Evolutionary conservation across 2,113 vertebrate species (phyloP), one percentile per base, ranked within the genome.

Genomic region (Bettongia penicillata): DNA sequence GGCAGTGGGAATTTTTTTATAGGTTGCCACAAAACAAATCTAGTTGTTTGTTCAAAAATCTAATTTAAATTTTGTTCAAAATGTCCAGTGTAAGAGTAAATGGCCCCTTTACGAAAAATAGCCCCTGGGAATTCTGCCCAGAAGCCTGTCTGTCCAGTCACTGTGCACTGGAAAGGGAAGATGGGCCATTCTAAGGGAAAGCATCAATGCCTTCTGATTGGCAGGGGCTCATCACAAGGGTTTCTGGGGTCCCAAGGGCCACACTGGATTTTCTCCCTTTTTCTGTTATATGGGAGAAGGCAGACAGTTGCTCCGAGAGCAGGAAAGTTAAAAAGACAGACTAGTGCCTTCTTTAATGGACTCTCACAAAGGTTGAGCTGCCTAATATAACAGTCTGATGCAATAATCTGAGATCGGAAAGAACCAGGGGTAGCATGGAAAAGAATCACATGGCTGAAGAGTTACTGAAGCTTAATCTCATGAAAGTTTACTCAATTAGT

Each of bases 391-490:
- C 3, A 68, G 61, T n/a, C 9, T 77, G 37, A 77, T 77, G 68
- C 37, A 77, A 2, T 2, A 77, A 0, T n/a, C 68, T 22, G 14
- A 77, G 68, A 14, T 77, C 68, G n/a, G 37, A 77, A 77, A 77
- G 68, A 77, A 61, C 57, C 28, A 31, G 57, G 10, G 57, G 53
- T 28, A 61, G 28, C 11, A 31, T 61, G 57, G 28, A 37, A 77
- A 77, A 77, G 68, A 77, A 43, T 0, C 68, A 6, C 7, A 19
- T 77, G 37, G 37, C 68, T 77, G 68, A 3, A 92, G 93, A 95
- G 92, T 95, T 94, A 96, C 93, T 37, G 95, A 96, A 93, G 37
- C 47, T 91, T 84, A 96, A 47, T 53, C 55, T 93, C 93, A 91
- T 53, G 31, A 22, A 94, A 93, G 55, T 57, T 61, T 92, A 90